phyloP scores from a whole-genome alignment of 1,140 invertebrate species.

The Palaemon carinicauda region DNA sequence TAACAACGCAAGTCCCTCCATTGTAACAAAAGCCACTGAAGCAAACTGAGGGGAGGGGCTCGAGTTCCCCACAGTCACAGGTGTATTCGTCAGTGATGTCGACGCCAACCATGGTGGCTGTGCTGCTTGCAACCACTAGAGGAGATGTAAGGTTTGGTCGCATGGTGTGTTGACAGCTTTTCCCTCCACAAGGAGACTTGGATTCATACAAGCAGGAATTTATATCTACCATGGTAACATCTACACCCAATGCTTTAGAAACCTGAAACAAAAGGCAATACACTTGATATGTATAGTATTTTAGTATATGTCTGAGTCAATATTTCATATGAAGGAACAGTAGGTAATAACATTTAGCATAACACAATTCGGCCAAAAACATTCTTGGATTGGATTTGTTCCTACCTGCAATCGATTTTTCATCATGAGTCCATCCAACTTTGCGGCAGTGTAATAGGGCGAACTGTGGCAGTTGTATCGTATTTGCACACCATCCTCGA shows the following conservation, averaged over 20 bases:
- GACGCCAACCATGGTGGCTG: constrained; percentile 92
- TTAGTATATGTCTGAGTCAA: background rate
- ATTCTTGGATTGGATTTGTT: too few relatives aligned
- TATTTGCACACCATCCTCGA: constrained; percentile 78
- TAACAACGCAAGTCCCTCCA: constrained; percentile 72
- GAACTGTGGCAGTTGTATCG: constrained; percentile 94
- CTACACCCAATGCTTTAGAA: constrained; percentile 89
- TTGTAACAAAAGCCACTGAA: constrained; percentile 77
- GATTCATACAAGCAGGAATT: constrained; percentile 96
- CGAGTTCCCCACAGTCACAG: constrained; percentile 88
- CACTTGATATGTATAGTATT: too few relatives aligned
- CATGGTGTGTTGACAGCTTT: constrained; percentile 50
- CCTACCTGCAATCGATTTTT: constrained; percentile 77
- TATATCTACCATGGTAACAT: constrained; percentile 96
- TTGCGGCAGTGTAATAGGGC: constrained; percentile 92
- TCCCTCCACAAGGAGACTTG: constrained; percentile 65
- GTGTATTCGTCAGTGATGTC: constrained; percentile 86
- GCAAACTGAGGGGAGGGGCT: constrained; percentile 69
- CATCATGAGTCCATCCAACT: constrained; percentile 93
- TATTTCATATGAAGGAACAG: background rate
- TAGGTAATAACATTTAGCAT: background rate
- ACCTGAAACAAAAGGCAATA: constrained; percentile 69
- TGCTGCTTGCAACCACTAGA: constrained; percentile 95
- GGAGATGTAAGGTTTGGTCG: constrained; percentile 69
- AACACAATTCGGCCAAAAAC: background rate